Conservation (phyloP, 2,113 vertebrate genomes). For the Triplophysa dalaica region DNA sequence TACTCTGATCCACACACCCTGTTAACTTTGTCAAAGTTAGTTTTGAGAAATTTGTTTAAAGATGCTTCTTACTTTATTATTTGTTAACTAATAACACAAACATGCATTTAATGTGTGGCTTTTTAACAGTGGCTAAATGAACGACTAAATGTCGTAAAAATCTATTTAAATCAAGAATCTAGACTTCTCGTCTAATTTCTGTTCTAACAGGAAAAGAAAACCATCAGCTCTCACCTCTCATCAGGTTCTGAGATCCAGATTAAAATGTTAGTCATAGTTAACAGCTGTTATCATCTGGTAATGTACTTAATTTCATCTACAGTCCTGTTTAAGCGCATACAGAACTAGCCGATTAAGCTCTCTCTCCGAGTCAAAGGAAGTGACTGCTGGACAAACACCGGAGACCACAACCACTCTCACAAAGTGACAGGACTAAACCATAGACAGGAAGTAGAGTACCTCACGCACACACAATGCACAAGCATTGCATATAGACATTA, state of each 20-base stretch:
- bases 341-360: background rate
- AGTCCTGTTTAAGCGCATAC: background rate
- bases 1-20: no score
- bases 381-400: background rate
- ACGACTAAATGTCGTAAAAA: no score
- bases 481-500: background rate
- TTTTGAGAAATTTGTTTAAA: no score
- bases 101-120: no score
- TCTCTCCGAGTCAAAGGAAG: constrained; percentile 33
- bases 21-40: no score
- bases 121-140: no score
- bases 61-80: no score
- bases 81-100: no score
- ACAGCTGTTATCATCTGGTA: background rate
- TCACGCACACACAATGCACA: background rate
- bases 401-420: background rate
- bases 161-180: no score
- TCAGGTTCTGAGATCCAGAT: constrained; percentile 45
- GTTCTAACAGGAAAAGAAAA: background rate
- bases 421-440: background rate
- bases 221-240: constrained; percentile 35
- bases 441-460: constrained; percentile 34
- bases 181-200: no score
- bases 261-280: constrained; percentile 45
- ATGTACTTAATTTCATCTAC: background rate